Evolutionary conservation across 1,140 invertebrate genomes (phyloP).

Genomic region (Microplitis mediator): DNA sequence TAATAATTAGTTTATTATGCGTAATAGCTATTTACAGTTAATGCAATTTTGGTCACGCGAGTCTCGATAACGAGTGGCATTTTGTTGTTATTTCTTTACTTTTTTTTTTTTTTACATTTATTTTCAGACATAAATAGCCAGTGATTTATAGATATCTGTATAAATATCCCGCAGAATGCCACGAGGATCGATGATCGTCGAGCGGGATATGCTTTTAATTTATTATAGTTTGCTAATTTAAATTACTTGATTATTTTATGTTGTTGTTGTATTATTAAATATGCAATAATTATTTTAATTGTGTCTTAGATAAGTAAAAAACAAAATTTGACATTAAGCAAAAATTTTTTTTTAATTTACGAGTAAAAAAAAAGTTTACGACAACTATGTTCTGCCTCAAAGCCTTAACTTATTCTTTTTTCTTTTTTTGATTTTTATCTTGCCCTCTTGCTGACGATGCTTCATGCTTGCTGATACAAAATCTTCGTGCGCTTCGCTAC

Average conservation of each 20-base stretch:
- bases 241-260: background rate
- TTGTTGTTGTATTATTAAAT: conserved; percentile 22
- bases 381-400: conserved; percentile 46
- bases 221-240: conserved; percentile 9
- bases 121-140: background rate
- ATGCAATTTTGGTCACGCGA: too few species aligned
- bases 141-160: background rate
- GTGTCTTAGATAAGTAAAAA: background rate
- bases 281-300: conserved; percentile 24
- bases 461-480: conserved; percentile 63
- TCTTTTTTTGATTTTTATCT: conserved; percentile 65
- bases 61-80: too few species aligned
- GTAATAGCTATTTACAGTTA: too few species aligned
- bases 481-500: conserved; percentile 63
- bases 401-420: conserved; percentile 61
- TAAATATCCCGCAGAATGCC: conserved; percentile 6
- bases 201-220: conserved; percentile 25
- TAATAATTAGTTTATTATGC: too few species aligned
- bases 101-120: background rate
- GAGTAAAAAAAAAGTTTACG: conserved; percentile 32
- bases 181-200: conserved; percentile 29
- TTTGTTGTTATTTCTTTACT: background rate
- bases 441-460: conserved; percentile 65
- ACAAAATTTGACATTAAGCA: background rate
- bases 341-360: conserved; percentile 32